Base-by-base conservation (phyloP, 2,113 vertebrate species). In the Cololabis saira region DNA sequence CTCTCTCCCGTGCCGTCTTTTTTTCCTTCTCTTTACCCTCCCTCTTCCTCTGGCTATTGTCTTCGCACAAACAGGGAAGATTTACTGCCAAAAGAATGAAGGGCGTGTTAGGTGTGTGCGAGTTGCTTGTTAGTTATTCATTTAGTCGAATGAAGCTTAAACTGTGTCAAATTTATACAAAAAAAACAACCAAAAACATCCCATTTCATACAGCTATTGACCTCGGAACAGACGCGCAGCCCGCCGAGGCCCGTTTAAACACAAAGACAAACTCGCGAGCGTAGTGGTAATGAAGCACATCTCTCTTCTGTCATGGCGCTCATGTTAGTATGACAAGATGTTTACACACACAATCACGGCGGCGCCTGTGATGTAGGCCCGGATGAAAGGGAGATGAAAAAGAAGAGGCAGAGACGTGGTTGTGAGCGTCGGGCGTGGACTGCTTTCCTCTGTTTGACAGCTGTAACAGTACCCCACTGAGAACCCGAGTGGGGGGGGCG, bases 321-420 rank as follows among this genome's bases (percentile, higher is more conserved):
- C 54, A 22, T 89, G 84, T 89, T 81, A 84, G 86, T 80, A 77
- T 85, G 89, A 91, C 86, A 88, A 90, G 89, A 81, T 90, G 89
- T 90, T 91, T 90, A 90, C 86, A 87, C 87, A 78, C 86, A 76
- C 80, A 76, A 85, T 86, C 89, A 87, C 78, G 78, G 62, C 72
- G 43, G 78, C 17, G 75, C 71, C 78, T 90, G 80, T 86, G 86
- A 87, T 89, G 84, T 78, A 80, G 80, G 79, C 83, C 17, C 14
- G 16, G 84, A 90, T 90, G 81, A 91, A 83, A 87, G 74, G 58
- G 76, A 85, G 79, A 83, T 71, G 71, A 81, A 58, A 52, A 71
- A 74, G 52, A 73, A 69, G 71, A 76, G 80, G 74, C 80, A 64
- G 75, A 74, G 81, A 80, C 49, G 44, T 71, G 81, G 61, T n/a